Conservation (phyloP, 2,797 vertebrate species). For the Avahi laniger region DNA sequence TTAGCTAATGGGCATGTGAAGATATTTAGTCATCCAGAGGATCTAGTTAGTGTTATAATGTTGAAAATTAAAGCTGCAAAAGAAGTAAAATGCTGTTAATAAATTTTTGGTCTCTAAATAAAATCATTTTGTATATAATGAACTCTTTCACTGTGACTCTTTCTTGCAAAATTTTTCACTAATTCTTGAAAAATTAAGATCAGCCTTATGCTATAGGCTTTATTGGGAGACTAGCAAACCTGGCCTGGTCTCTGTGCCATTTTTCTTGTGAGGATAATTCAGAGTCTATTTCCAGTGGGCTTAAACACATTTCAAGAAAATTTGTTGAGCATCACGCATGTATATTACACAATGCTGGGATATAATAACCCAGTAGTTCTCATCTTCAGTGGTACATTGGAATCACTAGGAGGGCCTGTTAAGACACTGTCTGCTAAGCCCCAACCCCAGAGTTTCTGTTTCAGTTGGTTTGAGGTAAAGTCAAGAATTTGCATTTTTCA, state of each 20-base stretch:
- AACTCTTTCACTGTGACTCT: conserved; percentile 12
- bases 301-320: not conserved
- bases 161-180: conserved; percentile 1
- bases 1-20: conserved; percentile 34
- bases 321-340: not conserved
- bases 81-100: conserved; percentile 35
- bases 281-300: not conserved
- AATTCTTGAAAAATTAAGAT: not conserved
- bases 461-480: not conserved
- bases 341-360: not conserved
- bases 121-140: conserved; percentile 36
- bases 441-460: not conserved
- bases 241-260: not conserved
- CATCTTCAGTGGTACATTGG: not conserved
- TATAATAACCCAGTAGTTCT: not conserved
- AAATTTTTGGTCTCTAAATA: conserved; percentile 48
- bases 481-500: not conserved
- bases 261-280: conserved; percentile 23
- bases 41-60: conserved; percentile 17
- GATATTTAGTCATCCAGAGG: not conserved
- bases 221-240: not conserved
- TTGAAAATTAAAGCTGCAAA: conserved; percentile 47
- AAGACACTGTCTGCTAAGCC: not conserved
- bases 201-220: not conserved
- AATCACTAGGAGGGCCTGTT: not conserved